A percentile compares a stretch with the other conserved stretches of the same genome.
phyloP scores from a whole-genome alignment of 1,140 invertebrate species.

The Scaptodrosophila lebanonensis region DNA sequence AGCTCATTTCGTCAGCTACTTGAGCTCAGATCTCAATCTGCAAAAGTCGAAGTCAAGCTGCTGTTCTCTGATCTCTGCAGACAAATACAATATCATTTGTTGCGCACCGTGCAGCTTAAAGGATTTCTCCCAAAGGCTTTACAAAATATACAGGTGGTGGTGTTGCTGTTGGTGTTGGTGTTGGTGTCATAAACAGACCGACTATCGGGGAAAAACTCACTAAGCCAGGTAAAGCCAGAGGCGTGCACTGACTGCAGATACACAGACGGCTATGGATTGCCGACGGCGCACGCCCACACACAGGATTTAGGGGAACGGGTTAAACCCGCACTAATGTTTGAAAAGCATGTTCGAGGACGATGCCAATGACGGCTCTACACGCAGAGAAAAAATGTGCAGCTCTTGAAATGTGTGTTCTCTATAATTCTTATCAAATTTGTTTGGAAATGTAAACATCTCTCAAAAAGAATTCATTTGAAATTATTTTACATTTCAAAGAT shows the following conservation, averaged over 20 bases:
- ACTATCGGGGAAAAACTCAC: constrained; percentile 7
- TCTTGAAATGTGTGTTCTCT: too few species aligned
- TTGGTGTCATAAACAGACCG: constrained; percentile 38
- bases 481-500: too few species aligned
- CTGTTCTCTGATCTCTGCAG: neutral
- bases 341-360: too few species aligned
- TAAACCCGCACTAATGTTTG: constrained; percentile 33
- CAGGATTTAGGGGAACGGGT: constrained; percentile 38
- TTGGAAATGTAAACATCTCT: too few species aligned
- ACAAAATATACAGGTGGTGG: constrained; percentile 7
- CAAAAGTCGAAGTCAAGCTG: constrained; percentile 34
- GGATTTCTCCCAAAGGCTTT: constrained; percentile 18
- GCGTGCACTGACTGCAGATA: constrained; percentile 51
- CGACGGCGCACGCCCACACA: constrained; percentile 25
- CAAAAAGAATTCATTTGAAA: too few species aligned
- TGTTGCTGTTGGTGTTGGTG: too few species aligned
- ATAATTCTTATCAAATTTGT: too few species aligned
- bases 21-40: constrained; percentile 23
- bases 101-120: neutral
- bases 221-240: constrained; percentile 27
- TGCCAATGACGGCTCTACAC: neutral
- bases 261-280: constrained; percentile 1
- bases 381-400: neutral
- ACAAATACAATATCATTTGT: too few species aligned
- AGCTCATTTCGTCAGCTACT: neutral